phyloP scores from a whole-genome alignment of 2,113 vertebrate genomes.

The Bucco capensis region DNA sequence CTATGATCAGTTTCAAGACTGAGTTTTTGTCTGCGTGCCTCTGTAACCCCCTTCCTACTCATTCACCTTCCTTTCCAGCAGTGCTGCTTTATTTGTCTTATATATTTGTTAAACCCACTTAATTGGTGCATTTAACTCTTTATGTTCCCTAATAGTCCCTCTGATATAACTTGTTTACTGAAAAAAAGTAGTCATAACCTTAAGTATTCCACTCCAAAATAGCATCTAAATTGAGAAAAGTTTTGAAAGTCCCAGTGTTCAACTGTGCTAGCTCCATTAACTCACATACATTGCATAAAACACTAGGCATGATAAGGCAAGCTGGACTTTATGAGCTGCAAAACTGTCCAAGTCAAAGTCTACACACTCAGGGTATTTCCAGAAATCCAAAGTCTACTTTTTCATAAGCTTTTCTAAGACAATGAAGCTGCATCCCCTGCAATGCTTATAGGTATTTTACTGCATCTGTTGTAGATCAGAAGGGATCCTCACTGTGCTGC shows the following conservation, averaged over 20 bases:
- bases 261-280: background rate
- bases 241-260: background rate
- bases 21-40: background rate
- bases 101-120: slow-evolving; percentile 27
- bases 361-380: background rate
- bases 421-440: background rate
- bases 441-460: background rate
- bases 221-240: background rate
- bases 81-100: slow-evolving; percentile 44
- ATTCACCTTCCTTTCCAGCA: slow-evolving; percentile 53
- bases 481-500: background rate
- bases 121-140: slow-evolving; percentile 40
- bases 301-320: background rate
- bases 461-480: background rate
- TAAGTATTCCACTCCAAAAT: background rate
- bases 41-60: slow-evolving; percentile 30
- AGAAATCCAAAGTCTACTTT: background rate
- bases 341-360: background rate
- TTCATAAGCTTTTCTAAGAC: background rate
- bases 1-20: slow-evolving; percentile 6
- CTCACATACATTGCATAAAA: background rate
- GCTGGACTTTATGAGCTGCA: background rate
- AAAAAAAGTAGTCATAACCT: background rate
- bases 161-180: background rate
- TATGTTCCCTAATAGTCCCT: background rate